Evolutionary conservation across 2,888 invertebrate genomes (phyloP).

Genomic region (Plagiodera versicolora): DNA sequence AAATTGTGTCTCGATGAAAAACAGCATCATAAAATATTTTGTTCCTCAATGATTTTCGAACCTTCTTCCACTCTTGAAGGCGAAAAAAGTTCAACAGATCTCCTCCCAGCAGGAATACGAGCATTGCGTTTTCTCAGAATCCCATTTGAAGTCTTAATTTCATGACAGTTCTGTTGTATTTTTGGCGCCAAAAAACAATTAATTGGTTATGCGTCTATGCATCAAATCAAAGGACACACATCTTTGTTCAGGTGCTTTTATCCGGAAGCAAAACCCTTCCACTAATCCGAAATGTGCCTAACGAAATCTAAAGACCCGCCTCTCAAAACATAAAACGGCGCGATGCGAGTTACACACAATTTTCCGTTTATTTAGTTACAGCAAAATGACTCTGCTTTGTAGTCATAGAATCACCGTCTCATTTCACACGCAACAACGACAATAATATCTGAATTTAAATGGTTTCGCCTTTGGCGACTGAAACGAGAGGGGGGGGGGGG

Average conservation of each 20-base stretch:
- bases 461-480: constrained; percentile 42
- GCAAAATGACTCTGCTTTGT: constrained; percentile 49
- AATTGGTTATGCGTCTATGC: too few relatives aligned
- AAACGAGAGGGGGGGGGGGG: constrained; percentile 23
- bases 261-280: constrained; percentile 1
- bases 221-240: too few relatives aligned
- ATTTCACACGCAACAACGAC: constrained; percentile 52
- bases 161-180: too few relatives aligned
- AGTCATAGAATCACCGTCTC: constrained; percentile 50
- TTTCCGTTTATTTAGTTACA: constrained; percentile 50
- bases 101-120: too few relatives aligned
- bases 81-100: too few relatives aligned
- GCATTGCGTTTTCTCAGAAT: too few relatives aligned
- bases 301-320: constrained; percentile 26
- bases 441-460: constrained; percentile 55
- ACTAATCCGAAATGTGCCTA: constrained; percentile 22
- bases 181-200: too few relatives aligned
- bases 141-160: too few relatives aligned
- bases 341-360: constrained; percentile 32
- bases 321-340: constrained; percentile 30
- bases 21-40: too few relatives aligned
- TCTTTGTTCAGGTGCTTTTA: background rate
- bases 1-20: too few relatives aligned
- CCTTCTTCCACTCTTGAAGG: too few relatives aligned
- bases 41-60: too few relatives aligned